Evolutionary conservation across 1,140 invertebrate species (phyloP).

Genomic region (Drosophila guanche): DNA sequence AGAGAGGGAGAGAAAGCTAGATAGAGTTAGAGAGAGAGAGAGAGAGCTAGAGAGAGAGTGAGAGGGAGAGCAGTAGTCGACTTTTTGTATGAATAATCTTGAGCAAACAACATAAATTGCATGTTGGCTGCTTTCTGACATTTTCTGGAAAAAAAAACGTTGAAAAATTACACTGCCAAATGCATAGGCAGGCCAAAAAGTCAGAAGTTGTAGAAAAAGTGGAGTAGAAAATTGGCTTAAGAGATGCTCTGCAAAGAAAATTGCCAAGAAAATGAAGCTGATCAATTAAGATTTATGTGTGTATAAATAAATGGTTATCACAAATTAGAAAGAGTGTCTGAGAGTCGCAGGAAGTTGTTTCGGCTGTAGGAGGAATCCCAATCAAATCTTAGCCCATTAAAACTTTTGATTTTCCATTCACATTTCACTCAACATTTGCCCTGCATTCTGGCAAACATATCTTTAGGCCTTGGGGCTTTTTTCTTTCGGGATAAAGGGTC

Average conservation of each 20-base stretch:
- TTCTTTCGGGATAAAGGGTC: not conserved
- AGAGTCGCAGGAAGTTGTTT: too few relatives aligned
- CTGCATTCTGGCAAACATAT: too few relatives aligned
- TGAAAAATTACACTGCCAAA: constrained; percentile 78
- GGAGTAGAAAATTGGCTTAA: not conserved
- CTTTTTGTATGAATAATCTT: constrained; percentile 73
- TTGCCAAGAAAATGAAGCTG: too few relatives aligned
- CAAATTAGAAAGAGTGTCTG: too few relatives aligned
- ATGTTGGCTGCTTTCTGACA: constrained; percentile 63
- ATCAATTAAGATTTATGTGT: too few relatives aligned
- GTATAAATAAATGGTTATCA: too few relatives aligned
- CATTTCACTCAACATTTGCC: too few relatives aligned
- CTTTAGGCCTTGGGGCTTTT: not conserved
- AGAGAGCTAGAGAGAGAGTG: not conserved
- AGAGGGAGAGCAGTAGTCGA: constrained; percentile 22
- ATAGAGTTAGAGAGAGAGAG: not conserved
- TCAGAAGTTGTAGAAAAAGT: not conserved
- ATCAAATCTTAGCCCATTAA: too few relatives aligned
- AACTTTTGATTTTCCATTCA: too few relatives aligned
- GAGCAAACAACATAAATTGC: constrained; percentile 80
- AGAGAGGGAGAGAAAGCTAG: not conserved
- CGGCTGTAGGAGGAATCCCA: too few relatives aligned
- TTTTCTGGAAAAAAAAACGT: constrained; percentile 38
- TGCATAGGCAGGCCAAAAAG: constrained; percentile 51
- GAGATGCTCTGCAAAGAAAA: not conserved